Conservation (phyloP, 92 coral and sea anemone species). For the Virgularia gustaviana region DNA sequence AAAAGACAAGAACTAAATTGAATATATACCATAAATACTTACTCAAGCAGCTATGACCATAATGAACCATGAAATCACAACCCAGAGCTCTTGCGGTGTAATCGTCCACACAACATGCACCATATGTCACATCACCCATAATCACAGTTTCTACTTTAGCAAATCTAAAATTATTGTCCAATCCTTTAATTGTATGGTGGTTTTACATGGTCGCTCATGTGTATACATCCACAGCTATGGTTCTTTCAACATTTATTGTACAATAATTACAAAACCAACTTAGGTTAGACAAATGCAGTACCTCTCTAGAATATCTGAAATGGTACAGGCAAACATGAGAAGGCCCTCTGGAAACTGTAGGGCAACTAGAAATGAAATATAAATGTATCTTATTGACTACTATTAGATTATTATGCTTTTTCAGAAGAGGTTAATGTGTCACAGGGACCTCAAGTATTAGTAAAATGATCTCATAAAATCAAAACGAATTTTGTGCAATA, state of each 20-base stretch:
- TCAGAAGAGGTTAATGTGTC: background rate
- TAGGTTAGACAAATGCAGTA: conserved; percentile 26
- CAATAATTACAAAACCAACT: too few species aligned
- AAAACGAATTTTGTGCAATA: background rate
- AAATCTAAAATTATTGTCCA: too few species aligned
- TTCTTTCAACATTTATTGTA: too few species aligned
- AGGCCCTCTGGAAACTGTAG: conserved; percentile 98
- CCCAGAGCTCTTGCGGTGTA: conserved; percentile 82
- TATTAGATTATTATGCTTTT: background rate
- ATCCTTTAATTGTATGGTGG: too few species aligned
- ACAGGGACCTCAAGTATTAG: too few species aligned
- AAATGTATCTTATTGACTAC: background rate
- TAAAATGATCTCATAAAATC: too few species aligned
- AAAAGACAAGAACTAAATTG: too few species aligned
- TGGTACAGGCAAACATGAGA: conserved; percentile 85
- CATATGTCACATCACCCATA: conserved; percentile 98
- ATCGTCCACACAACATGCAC: conserved; percentile 98
- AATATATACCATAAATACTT: too few species aligned
- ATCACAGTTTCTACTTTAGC: conserved; percentile 85
- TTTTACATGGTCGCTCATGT: too few species aligned
- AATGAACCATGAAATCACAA: conserved; percentile 90
- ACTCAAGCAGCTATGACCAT: conserved; percentile 95
- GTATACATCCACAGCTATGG: too few species aligned
- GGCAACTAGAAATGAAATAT: conserved; percentile 57
- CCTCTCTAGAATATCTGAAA: conserved; percentile 94